phyloP scores from a whole-genome alignment of 2,797 vertebrate genomes.

The Hipposideros larvatus region DNA sequence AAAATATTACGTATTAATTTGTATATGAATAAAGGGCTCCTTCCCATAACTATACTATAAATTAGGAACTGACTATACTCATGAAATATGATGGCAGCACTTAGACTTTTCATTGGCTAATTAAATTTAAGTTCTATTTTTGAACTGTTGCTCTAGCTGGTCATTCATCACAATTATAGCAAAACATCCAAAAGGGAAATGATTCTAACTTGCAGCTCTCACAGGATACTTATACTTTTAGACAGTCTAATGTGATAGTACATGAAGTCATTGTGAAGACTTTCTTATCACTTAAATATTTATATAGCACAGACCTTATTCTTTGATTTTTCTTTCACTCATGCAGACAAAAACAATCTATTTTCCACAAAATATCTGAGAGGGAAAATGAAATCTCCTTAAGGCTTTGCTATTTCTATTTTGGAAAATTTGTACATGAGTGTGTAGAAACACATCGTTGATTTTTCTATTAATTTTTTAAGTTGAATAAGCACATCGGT shows the following conservation, averaged over 20 bases:
- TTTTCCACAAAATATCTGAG: neutral
- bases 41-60: conserved; percentile 55
- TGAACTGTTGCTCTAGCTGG: conserved; percentile 66
- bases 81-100: conserved; percentile 63
- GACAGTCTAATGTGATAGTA: conserved; percentile 13
- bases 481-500: neutral
- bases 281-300: conserved; percentile 4
- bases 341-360: neutral
- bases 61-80: conserved; percentile 34
- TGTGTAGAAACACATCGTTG: neutral
- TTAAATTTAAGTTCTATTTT: conserved; percentile 75
- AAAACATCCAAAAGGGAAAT: conserved; percentile 43
- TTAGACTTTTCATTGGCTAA: conserved; percentile 73
- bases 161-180: conserved; percentile 69
- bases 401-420: neutral
- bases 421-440: neutral
- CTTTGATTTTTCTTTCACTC: neutral
- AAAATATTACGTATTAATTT: conserved; percentile 44
- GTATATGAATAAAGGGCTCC: neutral
- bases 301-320: neutral
- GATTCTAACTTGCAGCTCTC: conserved; percentile 32
- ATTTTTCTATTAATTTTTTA: conserved; percentile 20
- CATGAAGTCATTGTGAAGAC: neutral
- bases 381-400: conserved; percentile 23
- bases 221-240: conserved; percentile 7